These are phyloP conservation scores for Atta cephalotes DNA, from an alignment of 1,140 invertebrate species.

Conservation along the genomic window DNA sequence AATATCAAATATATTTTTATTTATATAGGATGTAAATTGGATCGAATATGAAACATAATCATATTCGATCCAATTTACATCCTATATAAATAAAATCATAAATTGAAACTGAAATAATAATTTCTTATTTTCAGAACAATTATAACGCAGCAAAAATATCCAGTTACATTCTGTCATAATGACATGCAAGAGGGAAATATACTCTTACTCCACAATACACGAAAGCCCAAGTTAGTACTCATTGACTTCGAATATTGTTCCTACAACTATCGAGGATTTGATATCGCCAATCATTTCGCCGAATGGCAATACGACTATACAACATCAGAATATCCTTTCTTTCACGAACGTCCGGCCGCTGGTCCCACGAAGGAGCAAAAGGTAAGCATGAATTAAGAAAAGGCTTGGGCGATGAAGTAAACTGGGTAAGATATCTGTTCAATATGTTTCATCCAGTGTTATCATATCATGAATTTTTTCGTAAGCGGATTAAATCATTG, in stretches of 20 bases:
- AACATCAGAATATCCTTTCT: conserved; percentile 92
- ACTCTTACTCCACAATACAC: conserved; percentile 87
- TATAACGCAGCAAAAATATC: conserved; percentile 88
- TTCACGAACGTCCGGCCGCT: conserved; percentile 88
- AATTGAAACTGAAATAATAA: too few relatives aligned
- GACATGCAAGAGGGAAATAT: conserved; percentile 98
- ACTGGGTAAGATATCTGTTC: conserved; percentile 73
- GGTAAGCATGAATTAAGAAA: conserved; percentile 86
- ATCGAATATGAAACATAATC: too few relatives aligned
- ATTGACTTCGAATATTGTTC: conserved; percentile 98
- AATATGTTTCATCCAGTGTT: conserved; percentile 44
- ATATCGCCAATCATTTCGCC: conserved; percentile 98
- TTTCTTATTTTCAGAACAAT: conserved; percentile 73
- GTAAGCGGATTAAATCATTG: conserved; percentile 20
- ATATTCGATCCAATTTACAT: too few relatives aligned
- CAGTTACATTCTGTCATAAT: conserved; percentile 98
- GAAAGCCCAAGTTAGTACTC: conserved; percentile 90
- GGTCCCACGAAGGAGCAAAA: conserved; percentile 93
- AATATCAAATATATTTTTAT: too few relatives aligned
- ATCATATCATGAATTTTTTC: conserved; percentile 50
- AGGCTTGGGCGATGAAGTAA: conserved; percentile 26
- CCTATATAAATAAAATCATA: too few relatives aligned
- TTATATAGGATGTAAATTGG: too few relatives aligned
- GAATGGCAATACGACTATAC: conserved; percentile 98
- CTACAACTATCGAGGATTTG: conserved; percentile 97